Base-by-base conservation (phyloP, 2,113 vertebrate species). In the Macquaria australasica region DNA sequence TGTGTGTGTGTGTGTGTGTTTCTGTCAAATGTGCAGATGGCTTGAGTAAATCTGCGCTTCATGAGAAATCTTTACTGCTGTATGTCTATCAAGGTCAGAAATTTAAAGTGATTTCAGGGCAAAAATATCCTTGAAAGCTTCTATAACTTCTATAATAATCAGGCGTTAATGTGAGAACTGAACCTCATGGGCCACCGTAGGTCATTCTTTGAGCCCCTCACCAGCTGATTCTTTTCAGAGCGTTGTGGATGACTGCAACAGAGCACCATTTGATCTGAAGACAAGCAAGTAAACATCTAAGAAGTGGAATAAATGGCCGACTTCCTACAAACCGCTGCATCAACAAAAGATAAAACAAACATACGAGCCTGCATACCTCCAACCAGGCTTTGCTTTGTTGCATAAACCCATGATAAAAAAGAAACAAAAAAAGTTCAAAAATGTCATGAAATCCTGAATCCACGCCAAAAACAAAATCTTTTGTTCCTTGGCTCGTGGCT, bases 1-100 rank as follows among this genome's bases (percentile, higher is more conserved):
- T 73, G 60, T 45, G 71, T 10, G 69, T 0, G 67, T 74, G 41
- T 67, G 73, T 78, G 74, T 73, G 79, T 73, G 85, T 62, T 28
- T 50, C 3, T 71, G 39, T 50, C 5, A 67, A 78, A 69, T 63
- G 77, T 60, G 48, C 81, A 83, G 75, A 77, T 82, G 80, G 79
- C 48, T 39, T 56, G 25, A 64, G 43, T 67, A 41, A 66, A 85
- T 76, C 63, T 72, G 59, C 8, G 55, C n/a, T 60, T 76, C 14
- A 45, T 58, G 41, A 56, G 72, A 64, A 66, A 58, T 72, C 51
- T 71, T 4, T n/a, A 72, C 51, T n/a, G 64, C 62, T 31, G 51
- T 8, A 8, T 34, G 20, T 68, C 55, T 14, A 21, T 86, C 72
- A 87, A 58, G 67, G 73, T 60, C 76, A 71, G 15, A 73, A 37